Base-by-base conservation (phyloP, 2,113 vertebrate species). In the Alexandromys fortis region DNA sequence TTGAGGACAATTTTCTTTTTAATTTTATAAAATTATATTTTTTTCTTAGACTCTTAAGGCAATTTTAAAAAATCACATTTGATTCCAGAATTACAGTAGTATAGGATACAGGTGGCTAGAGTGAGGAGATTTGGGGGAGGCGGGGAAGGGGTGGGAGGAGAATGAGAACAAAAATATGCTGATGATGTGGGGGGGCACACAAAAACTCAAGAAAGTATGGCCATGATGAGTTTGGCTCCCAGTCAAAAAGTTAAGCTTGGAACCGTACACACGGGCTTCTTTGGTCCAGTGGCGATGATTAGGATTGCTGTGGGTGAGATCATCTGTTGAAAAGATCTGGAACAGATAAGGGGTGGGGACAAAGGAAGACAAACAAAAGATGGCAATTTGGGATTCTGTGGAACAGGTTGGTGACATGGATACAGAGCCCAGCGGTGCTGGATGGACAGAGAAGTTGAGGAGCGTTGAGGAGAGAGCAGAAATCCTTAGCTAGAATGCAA, bases 11-110 rank as follows among this genome's bases (percentile, higher is more conserved):
- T 42, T 72, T 83, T 90, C 24, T 90, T 28, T 58, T 89, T 75
- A 52, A 55, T 90, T 95, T 95, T 92, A 95, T 90, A 75, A 92
- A 86, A 88, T 13, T 6, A 21, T 49, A 22, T 49, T 91, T 93
- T 91, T 93, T 73, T 55, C 5, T 52, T 55, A 93, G n/a, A 88
- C 49, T n/a, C 67, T 7, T 68, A 94, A 61, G 22, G 85, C 89
- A 92, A 38, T 73, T 72, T 96, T 86, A 81, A 77, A 94, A 86
- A 72, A 55, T 86, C 76, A 65, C 26, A 73, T 83, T 42, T 86
- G n/a, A 78, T 73, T 90, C 38, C 38, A 82, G 92, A 67, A 52
- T 97, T 93, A 14, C 7, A 89, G 2, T n/a, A 89, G 9, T 77
- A 5, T 45, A 82, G 2, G n/a, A 3, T 33, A 8, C 1, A 61